Base-by-base conservation (phyloP, 2,888 invertebrate genomes). In the Vandiemenella viatica region DNA sequence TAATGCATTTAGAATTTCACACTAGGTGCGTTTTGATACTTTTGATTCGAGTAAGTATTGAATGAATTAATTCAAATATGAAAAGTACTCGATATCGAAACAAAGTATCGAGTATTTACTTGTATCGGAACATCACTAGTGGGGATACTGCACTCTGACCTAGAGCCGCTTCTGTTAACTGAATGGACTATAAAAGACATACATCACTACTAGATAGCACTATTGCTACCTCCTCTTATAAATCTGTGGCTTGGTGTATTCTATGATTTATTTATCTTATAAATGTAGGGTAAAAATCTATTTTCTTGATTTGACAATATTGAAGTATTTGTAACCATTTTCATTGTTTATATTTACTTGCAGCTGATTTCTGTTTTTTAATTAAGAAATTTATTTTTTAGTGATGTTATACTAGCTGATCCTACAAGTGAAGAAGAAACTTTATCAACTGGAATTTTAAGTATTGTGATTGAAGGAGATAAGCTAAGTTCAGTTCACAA, bases 391-490 rank as follows among this genome's bases (percentile, higher is more conserved):
- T 16, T 8, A 18, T 42, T 10, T n/a, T 18, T 10, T 8, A 17
- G 15, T 18, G 5, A 75, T 57, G 67, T 77, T 26, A 64, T 84
- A 43, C 63, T 87, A 55, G 75, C 75, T n/a, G 89, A 90, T 65
- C 89, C 89, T 22, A 80, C 83, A 32, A 68, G 73, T n/a, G 85
- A 87, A 65, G 90, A 90, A 68, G 89, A 89, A 69, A 73, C 73
- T 56, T 72, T 85, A 57, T 77, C 81, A 58, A 74, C 76, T 47
- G 78, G 81, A n/a, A 74, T 73, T 55, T 62, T 83, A 46, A 80
- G 80, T 49, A 67, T 87, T 40, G 80, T 80, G 42, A 74, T 76
- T 54, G 78, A 78, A 55, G 72, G 77, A 53, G 70, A 70, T n/a
- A 67, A 74, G 43, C 62, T 81, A 13, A 80, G 79, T 65, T 77